Conservation (phyloP, 2,113 vertebrate genomes). For the Rhodinocichla rosea region DNA sequence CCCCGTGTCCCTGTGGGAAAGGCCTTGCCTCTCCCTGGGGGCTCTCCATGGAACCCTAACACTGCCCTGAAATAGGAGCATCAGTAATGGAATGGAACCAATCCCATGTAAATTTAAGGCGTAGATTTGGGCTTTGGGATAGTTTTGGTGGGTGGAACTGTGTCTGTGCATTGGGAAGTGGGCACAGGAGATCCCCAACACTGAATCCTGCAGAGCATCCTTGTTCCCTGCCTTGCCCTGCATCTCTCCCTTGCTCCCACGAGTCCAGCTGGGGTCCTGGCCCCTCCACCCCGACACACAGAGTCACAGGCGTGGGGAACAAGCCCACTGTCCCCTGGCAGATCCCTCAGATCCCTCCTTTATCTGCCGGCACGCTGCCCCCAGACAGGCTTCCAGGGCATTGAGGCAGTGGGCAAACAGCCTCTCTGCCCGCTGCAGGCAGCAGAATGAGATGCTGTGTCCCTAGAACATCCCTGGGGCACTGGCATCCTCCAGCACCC, state of each 20-base stretch:
- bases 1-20: fast-evolving
- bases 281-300: fast-evolving
- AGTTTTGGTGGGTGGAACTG: not conserved
- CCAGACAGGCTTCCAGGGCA: not conserved
- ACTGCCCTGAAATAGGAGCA: not conserved
- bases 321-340: not conserved
- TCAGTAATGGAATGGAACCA: not conserved
- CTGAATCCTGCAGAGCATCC: not conserved
- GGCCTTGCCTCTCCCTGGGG: not conserved
- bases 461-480: not conserved
- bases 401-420: not conserved
- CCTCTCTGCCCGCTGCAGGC: not conserved
- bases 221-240: not conserved
- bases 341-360: not conserved
- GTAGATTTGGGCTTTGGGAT: not conserved
- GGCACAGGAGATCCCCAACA: too few species aligned
- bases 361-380: not conserved
- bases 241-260: fast-evolving
- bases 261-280: fast-evolving
- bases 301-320: fast-evolving
- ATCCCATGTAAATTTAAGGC: not conserved
- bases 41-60: fast-evolving
- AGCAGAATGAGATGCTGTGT: not conserved
- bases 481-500: not conserved
- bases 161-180: fast-evolving